Base-by-base conservation (phyloP, 2,797 vertebrate genomes). In the Helarctos malayanus region DNA sequence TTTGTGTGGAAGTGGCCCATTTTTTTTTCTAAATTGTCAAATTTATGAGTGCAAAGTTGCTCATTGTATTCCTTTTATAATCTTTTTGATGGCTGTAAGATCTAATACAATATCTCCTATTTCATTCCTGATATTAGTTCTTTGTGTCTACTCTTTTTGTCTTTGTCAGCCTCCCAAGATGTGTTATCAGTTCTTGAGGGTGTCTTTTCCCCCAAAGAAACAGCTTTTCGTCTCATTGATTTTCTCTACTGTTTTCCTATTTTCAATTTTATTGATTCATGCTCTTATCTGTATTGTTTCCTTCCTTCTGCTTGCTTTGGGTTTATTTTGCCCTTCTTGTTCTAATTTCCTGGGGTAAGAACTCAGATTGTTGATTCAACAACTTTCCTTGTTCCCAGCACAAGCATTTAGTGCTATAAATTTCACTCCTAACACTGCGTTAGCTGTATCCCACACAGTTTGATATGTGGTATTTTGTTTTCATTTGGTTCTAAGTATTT, bases 401-500 rank as follows among this genome's bases (percentile, higher is more conserved):
- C 25, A 65, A 80, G 27, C 21, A 81, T 69, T 81, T 91, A 16
- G 61, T n/a, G 23, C 38, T 27, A 91, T 57, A 57, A 57, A 91
- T 69, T 57, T 69, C 32, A 81, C 21, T 47, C 49, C 63, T 21
- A 14, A 61, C 27, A 35, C 65, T 68, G 18, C 19, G 18, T 68
- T 68, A 35, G 65, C n/a, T 68, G n/a, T 35, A 35, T 68, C 18
- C 65, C 65, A 68, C n/a, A 65, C 19, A 68, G 18, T 68, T 68
- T 35, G 65, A 69, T 78, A 69, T 35, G 21, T 69, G 21, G 32
- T 56, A 14, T 35, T 81, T 81, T 69, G 35, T 91, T 57, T 91
- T 91, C 61, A 56, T 45, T 90, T 73, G 13, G 76, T 91, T 91
- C 79, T 91, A 91, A 81, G 52, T 45, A 81, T 32, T 76, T 89